These are phyloP conservation scores for Acrocephalus kingi DNA, from an alignment of 2,113 vertebrate genomes.

Conservation along the genomic window DNA sequence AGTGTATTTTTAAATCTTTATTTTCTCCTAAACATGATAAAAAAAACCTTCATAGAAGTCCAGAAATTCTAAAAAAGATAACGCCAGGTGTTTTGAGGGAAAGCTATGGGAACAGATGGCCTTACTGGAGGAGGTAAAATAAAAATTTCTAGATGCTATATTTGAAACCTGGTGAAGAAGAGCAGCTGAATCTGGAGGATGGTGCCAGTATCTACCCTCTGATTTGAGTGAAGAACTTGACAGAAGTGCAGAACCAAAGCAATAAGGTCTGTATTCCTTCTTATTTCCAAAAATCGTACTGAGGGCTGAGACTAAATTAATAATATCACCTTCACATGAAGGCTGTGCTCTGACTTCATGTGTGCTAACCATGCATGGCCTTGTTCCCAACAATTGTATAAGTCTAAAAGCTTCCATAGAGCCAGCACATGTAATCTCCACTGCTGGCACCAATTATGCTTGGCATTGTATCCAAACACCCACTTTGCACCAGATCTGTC, in stretches of 20 bases:
- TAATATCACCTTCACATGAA: background rate
- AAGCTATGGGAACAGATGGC: conserved; percentile 62
- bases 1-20: conserved; percentile 1
- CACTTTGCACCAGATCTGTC: conserved; percentile 66
- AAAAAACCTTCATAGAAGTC: background rate
- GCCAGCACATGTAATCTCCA: conserved; percentile 34
- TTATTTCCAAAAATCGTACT: background rate
- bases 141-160: conserved; percentile 64
- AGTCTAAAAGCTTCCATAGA: background rate
- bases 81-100: conserved; percentile 56
- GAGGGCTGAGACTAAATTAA: background rate
- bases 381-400: background rate
- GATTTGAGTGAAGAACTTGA: conserved; percentile 57
- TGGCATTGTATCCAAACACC: conserved; percentile 66
- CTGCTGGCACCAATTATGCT: conserved; percentile 51
- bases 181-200: conserved; percentile 66
- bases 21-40: conserved; percentile 7
- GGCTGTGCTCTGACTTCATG: background rate
- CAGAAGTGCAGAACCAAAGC: conserved; percentile 51
- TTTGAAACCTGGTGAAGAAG: conserved; percentile 58
- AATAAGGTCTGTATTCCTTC: background rate
- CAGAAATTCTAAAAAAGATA: conserved; percentile 56
- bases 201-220: conserved; percentile 62
- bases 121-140: conserved; percentile 60
- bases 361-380: background rate